A percentile compares a stretch with the other conserved stretches of the same genome.
These are phyloP conservation scores for Oxycera nigricornis DNA, from an alignment of 2,888 invertebrate species.

Conservation along the genomic window DNA sequence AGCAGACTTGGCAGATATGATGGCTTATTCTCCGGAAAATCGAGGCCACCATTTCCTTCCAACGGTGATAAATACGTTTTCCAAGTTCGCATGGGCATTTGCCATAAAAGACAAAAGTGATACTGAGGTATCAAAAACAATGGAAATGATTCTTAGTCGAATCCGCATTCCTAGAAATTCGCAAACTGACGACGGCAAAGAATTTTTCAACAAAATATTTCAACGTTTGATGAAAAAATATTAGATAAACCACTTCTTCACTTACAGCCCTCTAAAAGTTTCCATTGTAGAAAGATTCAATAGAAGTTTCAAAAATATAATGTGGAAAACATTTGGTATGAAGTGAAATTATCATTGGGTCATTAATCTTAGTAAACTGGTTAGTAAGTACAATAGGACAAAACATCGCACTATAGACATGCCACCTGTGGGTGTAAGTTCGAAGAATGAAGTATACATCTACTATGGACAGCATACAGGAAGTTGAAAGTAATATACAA, in stretches of 20 bases:
- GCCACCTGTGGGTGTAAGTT: background rate
- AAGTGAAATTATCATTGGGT: slow-evolving; percentile 48
- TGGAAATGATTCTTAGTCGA: background rate
- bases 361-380: slow-evolving; percentile 45
- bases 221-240: slow-evolving; percentile 40
- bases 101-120: background rate
- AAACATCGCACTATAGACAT: background rate
- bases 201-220: slow-evolving; percentile 52
- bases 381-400: slow-evolving; percentile 10
- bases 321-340: slow-evolving; percentile 49
- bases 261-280: slow-evolving; percentile 42
- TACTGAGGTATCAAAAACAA: background rate
- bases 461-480: too few species aligned
- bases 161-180: slow-evolving; percentile 48
- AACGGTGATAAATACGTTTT: slow-evolving; percentile 58
- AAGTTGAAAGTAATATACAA: too few species aligned
- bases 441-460: background rate
- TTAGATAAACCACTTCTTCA: slow-evolving; percentile 47
- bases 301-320: slow-evolving; percentile 47
- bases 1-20: slow-evolving; percentile 59
- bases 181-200: slow-evolving; percentile 53
- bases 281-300: slow-evolving; percentile 46
- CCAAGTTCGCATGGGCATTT: slow-evolving; percentile 52
- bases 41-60: slow-evolving; percentile 54
- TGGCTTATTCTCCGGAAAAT: slow-evolving; percentile 52